Evolutionary conservation across 2,113 vertebrate genomes (phyloP), one percentile per base, ranked within the genome.

Genomic region (Sciurus niger): DNA sequence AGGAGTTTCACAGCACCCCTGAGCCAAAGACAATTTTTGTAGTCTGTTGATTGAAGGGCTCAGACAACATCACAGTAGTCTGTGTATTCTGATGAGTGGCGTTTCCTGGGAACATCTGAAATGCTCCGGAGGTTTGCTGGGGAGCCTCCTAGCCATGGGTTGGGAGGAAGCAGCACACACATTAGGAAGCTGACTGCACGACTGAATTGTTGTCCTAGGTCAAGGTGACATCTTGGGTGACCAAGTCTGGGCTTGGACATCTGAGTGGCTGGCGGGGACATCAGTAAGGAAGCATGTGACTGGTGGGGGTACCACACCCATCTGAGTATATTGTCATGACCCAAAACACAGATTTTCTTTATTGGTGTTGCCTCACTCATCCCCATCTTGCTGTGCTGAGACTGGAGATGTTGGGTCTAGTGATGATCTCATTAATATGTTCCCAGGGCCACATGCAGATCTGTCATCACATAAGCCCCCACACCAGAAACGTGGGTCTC

Each of bases 361-460:
- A 63, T 63, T 24, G 60, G 8, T 4, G 9, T 63, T 63, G 60
- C 60, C 60, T 78, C 1, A 0, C 6, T 37, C 37, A 37, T 37
- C 37, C 37, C 37, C 37, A 37, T 37, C 37, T 37, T 37, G 2
- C 37, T 37, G 37, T 37, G 37, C 37, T 37, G 37, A 37, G 37
- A 37, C 37, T 37, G 37, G 37, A 37, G 37, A 37, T 37, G 37
- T 37, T 37, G 37, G 37, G 37, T 37, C 37, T 37, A 37, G 37
- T 37, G 37, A 37, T 37, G 4, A 17, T 17, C 8, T 12, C 40
- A 25, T 4, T 13, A 0, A 2, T 32, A 8, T 0, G 0, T 40
- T 11, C 60, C 34, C 28, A 37, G 34, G 92, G 58, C 74, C 6
- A 3, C 2, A 17, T 11, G 2, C 14, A 43, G 74, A 43, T 37